These are phyloP conservation scores for Myotis davidii DNA, from an alignment of 2,113 vertebrate species.

Conservation along the genomic window DNA sequence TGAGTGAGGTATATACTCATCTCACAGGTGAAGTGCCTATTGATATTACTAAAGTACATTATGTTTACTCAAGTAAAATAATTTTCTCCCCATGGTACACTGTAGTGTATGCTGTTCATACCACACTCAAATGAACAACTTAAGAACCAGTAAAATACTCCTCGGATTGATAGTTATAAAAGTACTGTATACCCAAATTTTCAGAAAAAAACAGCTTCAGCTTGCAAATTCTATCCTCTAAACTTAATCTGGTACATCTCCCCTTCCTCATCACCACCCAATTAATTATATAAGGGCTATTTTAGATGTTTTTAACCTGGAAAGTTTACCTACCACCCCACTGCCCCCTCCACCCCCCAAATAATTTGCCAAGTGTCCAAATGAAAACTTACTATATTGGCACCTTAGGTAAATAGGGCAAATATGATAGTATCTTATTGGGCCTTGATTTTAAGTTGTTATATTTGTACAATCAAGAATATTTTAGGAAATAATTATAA, in stretches of 20 bases:
- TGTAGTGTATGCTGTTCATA: slow-evolving; percentile 83
- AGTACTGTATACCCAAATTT: slow-evolving; percentile 33
- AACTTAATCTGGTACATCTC: slow-evolving; percentile 43
- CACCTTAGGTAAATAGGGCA: slow-evolving; percentile 55
- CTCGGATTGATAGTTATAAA: slow-evolving; percentile 55
- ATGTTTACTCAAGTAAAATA: slow-evolving; percentile 78
- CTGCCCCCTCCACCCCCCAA: neutral
- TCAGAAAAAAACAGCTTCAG: slow-evolving; percentile 55
- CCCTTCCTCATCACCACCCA: neutral
- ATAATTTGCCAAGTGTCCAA: slow-evolving; percentile 56
- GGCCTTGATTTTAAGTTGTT: slow-evolving; percentile 69
- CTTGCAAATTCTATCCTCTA: slow-evolving; percentile 49
- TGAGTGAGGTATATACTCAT: slow-evolving; percentile 78
- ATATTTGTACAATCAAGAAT: slow-evolving; percentile 76
- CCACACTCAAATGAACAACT: slow-evolving; percentile 77
- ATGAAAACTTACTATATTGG: slow-evolving; percentile 52
- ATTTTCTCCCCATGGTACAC: slow-evolving; percentile 82
- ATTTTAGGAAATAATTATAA: slow-evolving; percentile 68
- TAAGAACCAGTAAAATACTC: slow-evolving; percentile 55
- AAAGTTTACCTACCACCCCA: neutral
- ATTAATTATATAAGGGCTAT: slow-evolving; percentile 75
- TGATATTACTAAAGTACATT: slow-evolving; percentile 80
- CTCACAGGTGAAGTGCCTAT: slow-evolving; percentile 79
- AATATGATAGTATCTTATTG: slow-evolving; percentile 60
- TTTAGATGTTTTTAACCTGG: slow-evolving; percentile 69